Base-by-base conservation (phyloP, 2,888 invertebrate species). In the Microctonus brassicae region DNA sequence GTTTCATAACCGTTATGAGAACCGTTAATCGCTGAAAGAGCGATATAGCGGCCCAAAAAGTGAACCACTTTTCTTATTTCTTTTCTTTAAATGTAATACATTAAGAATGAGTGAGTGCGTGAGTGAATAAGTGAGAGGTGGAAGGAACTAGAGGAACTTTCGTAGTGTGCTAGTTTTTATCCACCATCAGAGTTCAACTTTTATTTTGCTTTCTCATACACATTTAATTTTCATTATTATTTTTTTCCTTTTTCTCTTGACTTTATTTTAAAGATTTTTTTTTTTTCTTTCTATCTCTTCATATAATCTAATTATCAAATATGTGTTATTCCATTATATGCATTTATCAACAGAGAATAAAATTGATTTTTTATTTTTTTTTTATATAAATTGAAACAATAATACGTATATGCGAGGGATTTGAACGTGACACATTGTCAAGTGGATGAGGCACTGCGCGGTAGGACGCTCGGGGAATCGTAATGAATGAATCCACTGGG, bases 11-110 rank as follows among this genome's bases (percentile, higher is more conserved):
- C 82, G 82, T 83, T 84, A 81, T 70, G 68, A 74, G 78, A 80
- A 83, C 84, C 83, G 84, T 84, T 84, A 81, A 80, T 80, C 81
- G 77, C 71, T 60, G 60, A 64, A 22, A 57, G 57, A 1, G 39
- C 42, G 10, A 24, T 10, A 42, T 57, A 57, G n/a, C 34, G 13
- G 26, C 29, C n/a, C 39, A n/a, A 39, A 39, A 39, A 39, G 13
- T 39, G 2, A 3, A 13, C 39, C n/a, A 5, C 4, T 39, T 4
- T n/a, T n/a, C 13, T 39, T 39, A 39, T 39, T 39, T 3, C n/a
- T 3, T n/a, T 13, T 39, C 13, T 39, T n/a, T n/a, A 4, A 39
- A 39, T 13, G n/a, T 39, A 2, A 39, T 39, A n/a, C n/a, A 39
- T 39, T 0, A n/a, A n/a, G 13, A 39, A 5, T 39, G 39, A 13